Evolutionary conservation across 2,113 vertebrate species (phyloP).

Genomic region (Vidua chalybeata): DNA sequence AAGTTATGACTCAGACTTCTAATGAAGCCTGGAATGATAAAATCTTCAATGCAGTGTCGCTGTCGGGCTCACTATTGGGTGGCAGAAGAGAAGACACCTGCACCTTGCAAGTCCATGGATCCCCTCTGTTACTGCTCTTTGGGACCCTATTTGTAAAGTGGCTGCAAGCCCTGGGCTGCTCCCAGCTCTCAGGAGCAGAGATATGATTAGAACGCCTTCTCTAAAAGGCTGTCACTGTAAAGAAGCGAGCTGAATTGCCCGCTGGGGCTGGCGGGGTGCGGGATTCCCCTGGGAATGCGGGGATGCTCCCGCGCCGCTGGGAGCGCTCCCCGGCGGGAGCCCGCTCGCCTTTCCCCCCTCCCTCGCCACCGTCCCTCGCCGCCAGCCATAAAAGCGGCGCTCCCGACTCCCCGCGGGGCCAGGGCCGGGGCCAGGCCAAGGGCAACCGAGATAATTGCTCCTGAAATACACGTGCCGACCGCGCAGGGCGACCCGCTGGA

Average conservation of each 20-base stretch:
- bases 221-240: neutral
- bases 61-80: neutral
- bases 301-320: neutral
- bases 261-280: fast-evolving
- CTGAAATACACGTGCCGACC: neutral
- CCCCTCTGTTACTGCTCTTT: fast-evolving
- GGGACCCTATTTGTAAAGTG: neutral
- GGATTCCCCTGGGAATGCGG: neutral
- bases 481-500: neutral
- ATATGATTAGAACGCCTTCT: neutral
- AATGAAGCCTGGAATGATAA: neutral
- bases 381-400: neutral
- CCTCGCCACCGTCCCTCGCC: neutral
- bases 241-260: fast-evolving
- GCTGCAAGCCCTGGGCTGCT: neutral
- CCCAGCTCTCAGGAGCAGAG: neutral
- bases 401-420: neutral
- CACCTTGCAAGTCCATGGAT: neutral
- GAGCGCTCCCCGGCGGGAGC: neutral
- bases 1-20: neutral
- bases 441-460: constrained; percentile 28
- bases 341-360: neutral
- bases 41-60: neutral
- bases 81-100: neutral
- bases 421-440: neutral